Percentiles rank a stretch among this genome's conserved stretches.
phyloP scores from a whole-genome alignment of 2,797 vertebrate genomes.

The Labeo calbasu region DNA sequence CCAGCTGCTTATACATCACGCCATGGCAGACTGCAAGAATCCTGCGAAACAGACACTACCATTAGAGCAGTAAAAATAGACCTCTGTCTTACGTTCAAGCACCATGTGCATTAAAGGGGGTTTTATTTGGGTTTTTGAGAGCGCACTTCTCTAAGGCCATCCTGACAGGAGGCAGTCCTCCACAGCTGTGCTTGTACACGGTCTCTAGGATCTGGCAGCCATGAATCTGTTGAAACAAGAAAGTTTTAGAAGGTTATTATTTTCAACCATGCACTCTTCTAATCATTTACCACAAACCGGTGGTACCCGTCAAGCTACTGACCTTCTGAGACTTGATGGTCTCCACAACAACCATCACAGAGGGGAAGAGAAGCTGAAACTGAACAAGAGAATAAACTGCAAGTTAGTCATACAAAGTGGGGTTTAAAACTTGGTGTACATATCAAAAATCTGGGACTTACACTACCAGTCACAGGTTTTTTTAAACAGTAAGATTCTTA shows the following conservation, averaged over 20 bases:
- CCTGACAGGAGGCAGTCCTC: constrained; percentile 93
- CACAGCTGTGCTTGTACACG: constrained; percentile 95
- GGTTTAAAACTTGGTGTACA: not conserved
- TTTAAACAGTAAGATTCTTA: not conserved
- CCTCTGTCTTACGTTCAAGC: not conserved
- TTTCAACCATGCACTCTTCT: not conserved
- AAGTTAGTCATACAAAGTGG: not conserved
- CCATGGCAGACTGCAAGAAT: constrained; percentile 95
- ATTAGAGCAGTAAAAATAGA: constrained; percentile 5
- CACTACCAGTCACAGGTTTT: not conserved
- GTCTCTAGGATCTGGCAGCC: constrained; percentile 97
- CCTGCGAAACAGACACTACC: constrained; percentile 70
- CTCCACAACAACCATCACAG: constrained; percentile 95
- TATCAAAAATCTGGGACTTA: not conserved
- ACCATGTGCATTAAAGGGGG: not conserved
- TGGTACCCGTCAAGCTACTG: constrained; percentile 2
- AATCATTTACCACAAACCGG: not conserved
- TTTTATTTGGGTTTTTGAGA: not conserved
- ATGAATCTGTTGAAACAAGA: constrained; percentile 84
- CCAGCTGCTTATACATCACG: constrained; percentile 98
- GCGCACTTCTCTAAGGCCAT: constrained; percentile 94
- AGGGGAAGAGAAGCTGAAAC: constrained; percentile 98
- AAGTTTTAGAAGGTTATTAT: constrained; percentile 36
- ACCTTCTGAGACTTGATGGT: constrained; percentile 97
- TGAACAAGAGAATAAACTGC: constrained; percentile 63